Percentiles rank a stretch among this genome's conserved stretches.
phyloP scores from a whole-genome alignment of 2,797 vertebrate species.

The Falco peregrinus region DNA sequence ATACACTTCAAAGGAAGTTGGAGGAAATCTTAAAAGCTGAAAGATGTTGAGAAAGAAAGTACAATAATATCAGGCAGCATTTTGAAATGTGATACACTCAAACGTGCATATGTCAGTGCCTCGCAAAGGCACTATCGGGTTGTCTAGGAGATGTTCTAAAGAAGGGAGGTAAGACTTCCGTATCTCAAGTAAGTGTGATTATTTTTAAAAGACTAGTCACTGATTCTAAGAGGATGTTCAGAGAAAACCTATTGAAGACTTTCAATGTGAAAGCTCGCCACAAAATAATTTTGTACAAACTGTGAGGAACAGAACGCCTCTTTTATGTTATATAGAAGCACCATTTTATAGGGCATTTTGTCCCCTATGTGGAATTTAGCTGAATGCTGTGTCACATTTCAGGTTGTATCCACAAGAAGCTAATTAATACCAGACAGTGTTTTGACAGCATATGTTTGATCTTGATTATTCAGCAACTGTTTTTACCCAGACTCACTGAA shows the following conservation, averaged over 20 bases:
- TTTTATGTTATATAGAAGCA: not conserved
- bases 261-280: not conserved
- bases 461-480: not conserved
- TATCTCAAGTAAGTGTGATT: not conserved
- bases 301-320: not conserved
- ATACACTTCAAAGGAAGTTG: not conserved
- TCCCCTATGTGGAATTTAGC: not conserved
- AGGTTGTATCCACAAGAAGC: not conserved
- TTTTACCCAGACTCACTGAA: not conserved
- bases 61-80: not conserved
- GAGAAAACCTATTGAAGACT: not conserved
- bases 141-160: conserved; percentile 3
- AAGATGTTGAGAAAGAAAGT: not conserved
- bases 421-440: not conserved
- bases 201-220: not conserved
- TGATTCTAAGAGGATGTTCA: not conserved
- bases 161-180: not conserved
- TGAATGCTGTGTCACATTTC: not conserved
- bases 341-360: not conserved
- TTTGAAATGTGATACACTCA: not conserved
- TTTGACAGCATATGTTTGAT: not conserved
- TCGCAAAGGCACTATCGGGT: not conserved
- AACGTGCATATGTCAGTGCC: fast-evolving
- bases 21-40: not conserved
- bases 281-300: not conserved